Conservation (phyloP, 2,113 vertebrate genomes). For the Nannobrachium achirus region DNA sequence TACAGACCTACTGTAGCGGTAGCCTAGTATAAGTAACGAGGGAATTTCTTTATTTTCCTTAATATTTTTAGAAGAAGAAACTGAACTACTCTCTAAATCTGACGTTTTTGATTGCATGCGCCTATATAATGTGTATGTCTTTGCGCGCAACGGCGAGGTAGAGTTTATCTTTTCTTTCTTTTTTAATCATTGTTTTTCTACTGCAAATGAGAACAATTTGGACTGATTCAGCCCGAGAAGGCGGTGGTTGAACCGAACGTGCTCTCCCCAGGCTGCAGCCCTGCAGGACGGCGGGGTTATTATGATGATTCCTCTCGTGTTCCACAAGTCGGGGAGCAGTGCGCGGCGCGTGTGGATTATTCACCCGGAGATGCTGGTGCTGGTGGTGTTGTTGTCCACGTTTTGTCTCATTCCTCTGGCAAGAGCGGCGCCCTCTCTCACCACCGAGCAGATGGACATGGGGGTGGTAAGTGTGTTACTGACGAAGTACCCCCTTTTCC, state of each 20-base stretch:
- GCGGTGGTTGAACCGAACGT: slow-evolving; percentile 8
- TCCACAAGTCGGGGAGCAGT: slow-evolving; percentile 57
- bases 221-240: slow-evolving; percentile 56
- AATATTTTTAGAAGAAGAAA: slow-evolving; percentile 20
- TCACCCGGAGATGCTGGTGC: slow-evolving; percentile 66
- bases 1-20: no score
- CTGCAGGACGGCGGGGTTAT: no score
- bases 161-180: slow-evolving; percentile 35
- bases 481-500: no score
- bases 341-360: slow-evolving; percentile 64
- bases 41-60: no score
- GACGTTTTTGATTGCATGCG: slow-evolving; percentile 18
- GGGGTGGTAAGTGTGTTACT: slow-evolving; percentile 87
- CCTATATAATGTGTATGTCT: slow-evolving; percentile 58
- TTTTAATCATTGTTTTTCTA: slow-evolving; percentile 9
- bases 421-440: slow-evolving; percentile 76
- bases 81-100: neutral
- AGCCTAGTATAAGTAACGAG: no score
- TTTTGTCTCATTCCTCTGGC: slow-evolving; percentile 65
- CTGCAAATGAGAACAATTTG: slow-evolving; percentile 38
- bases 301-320: slow-evolving; percentile 51
- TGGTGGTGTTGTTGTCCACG: slow-evolving; percentile 50
- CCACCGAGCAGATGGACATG: slow-evolving; percentile 83
- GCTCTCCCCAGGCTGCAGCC: slow-evolving; percentile 45
- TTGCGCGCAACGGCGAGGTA: slow-evolving; percentile 71